A percentile compares a stretch with the other conserved stretches of the same genome.
These are phyloP conservation scores for Tuta absoluta DNA, from an alignment of 2,888 invertebrate species.

Conservation along the genomic window DNA sequence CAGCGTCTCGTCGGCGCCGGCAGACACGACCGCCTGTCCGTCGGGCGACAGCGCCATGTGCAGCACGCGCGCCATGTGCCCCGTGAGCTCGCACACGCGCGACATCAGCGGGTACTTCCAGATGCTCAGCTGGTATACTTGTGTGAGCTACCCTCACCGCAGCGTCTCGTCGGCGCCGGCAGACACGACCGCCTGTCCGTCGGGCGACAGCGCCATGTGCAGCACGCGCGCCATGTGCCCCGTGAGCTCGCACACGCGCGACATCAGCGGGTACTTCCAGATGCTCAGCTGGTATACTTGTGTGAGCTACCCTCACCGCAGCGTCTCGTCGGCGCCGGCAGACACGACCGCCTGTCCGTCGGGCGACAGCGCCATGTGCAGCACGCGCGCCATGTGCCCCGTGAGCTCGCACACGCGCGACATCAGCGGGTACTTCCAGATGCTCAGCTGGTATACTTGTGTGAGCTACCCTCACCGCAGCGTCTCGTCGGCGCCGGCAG, in stretches of 20 bases:
- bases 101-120: constrained; percentile 98
- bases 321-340: constrained; percentile 97
- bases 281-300: constrained; percentile 97
- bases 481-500: constrained; percentile 98
- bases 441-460: constrained; percentile 95
- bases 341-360: constrained; percentile 96
- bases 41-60: constrained; percentile 97
- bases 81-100: constrained; percentile 91
- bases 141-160: too few relatives aligned
- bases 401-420: constrained; percentile 91
- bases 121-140: constrained; percentile 95
- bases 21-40: constrained; percentile 94
- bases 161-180: constrained; percentile 98
- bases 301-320: too few relatives aligned
- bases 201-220: constrained; percentile 96
- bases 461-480: too few relatives aligned
- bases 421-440: constrained; percentile 98
- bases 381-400: constrained; percentile 94
- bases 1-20: constrained; percentile 97
- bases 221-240: constrained; percentile 96
- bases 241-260: constrained; percentile 90
- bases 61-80: constrained; percentile 94
- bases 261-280: constrained; percentile 98
- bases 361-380: constrained; percentile 96
- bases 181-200: constrained; percentile 94